Evolutionary conservation across 2,113 vertebrate genomes (phyloP), one percentile per base, ranked within the genome.

Genomic region (Nymphicus hollandicus): DNA sequence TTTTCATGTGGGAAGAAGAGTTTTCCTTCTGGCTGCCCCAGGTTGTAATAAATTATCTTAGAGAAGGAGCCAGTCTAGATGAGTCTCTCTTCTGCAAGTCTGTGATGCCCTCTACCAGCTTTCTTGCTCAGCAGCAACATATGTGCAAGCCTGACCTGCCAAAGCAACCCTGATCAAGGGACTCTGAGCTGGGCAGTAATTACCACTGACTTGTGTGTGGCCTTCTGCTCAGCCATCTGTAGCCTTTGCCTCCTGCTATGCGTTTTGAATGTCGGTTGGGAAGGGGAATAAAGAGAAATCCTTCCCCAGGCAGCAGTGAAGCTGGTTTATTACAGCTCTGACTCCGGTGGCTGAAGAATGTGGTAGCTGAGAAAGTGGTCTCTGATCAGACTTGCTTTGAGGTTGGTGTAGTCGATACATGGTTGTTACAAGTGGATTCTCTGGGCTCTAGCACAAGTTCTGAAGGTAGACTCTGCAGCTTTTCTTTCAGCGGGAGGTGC

Each of bases 121-220:
- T 44, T 9, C 50, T 43, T 12, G 64, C 58, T 88, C 89, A 69
- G 78, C 70, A 46, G 47, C 73, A 24, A 33, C 0, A 0, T 47
- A 10, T 0, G 1, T 19, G 80, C 11, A 1, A 41, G 9, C 33
- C 81, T 44, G 52, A 43, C 47, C 47, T 0, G 0, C 33, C 76
- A 47, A 33, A 68, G 83, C 63, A 46, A 18, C 35, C 81, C 76
- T 29, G 69, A 91, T 74, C 72, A 35, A 44, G 22, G 70, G 31
- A 58, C 37, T 64, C 72, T 33, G 83, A 60, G 46, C 65, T 44
- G 63, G 73, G 33, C 41, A n/a, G 22, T 81, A 29, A 53, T 65
- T 31, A 12, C 69, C 46, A 7, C 22, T 0, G 17, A 18, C 52
- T 17, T 31, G 60, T 8, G 43, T 11, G 18, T 65, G 72, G 44